phyloP scores from a whole-genome alignment of 2,797 vertebrate genomes.

The Melanotaenia boesemani region DNA sequence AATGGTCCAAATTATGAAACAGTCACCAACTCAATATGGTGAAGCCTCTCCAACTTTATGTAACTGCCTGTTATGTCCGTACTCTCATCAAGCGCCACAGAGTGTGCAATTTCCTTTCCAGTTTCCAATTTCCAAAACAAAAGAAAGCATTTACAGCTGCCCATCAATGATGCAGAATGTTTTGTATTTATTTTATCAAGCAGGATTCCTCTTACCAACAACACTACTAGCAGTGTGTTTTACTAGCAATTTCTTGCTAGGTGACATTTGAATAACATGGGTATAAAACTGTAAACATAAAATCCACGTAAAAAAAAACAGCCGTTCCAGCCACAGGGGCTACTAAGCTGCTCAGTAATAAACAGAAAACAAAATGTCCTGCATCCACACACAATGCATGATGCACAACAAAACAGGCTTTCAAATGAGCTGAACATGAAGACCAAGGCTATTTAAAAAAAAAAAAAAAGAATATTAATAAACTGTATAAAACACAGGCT shows the following conservation, averaged over 20 bases:
- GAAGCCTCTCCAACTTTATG: not conserved
- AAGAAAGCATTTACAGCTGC: not conserved
- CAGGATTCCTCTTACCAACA: not conserved
- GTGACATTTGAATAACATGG: not conserved
- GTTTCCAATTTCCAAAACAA: not conserved
- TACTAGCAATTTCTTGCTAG: not conserved
- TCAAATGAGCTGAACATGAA: not conserved
- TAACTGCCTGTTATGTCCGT: not conserved
- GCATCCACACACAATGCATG: not conserved
- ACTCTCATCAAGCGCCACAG: no score
- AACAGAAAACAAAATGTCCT: not conserved
- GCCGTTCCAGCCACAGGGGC: not conserved
- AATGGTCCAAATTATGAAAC: not conserved
- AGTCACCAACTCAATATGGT: not conserved
- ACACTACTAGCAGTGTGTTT: not conserved
- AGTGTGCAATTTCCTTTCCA: not conserved
- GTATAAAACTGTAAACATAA: not conserved
- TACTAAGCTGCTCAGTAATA: not conserved
- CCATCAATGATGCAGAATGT: not conserved
- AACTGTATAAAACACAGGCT: slow-evolving; percentile 3
- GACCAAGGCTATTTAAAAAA: not conserved
- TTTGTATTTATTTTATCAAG: not conserved
- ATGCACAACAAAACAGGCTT: not conserved
- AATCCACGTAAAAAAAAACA: not conserved
- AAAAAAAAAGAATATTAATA: slow-evolving; percentile 1